A percentile compares a stretch with the other conserved stretches of the same genome.
Evolutionary conservation across 2,113 vertebrate genomes (phyloP).

Genomic region (Serinus canaria): DNA sequence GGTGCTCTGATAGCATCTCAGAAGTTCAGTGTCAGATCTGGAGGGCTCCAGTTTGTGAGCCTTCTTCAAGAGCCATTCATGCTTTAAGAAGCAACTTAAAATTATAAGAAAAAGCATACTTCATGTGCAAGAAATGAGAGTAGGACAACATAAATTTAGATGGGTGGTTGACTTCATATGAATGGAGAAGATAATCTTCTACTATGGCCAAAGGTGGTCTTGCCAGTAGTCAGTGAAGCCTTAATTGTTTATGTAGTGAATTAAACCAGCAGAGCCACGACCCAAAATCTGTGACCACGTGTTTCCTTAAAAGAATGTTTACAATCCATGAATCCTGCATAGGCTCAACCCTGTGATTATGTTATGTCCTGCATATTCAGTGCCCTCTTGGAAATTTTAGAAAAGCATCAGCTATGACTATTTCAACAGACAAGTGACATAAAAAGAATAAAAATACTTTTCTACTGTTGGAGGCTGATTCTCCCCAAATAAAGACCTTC

Average conservation of each 20-base stretch:
- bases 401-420: not conserved
- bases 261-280: not conserved
- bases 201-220: not conserved
- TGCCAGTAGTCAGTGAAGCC: not conserved
- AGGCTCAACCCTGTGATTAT: not conserved
- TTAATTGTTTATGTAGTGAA: not conserved
- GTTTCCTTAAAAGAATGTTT: not conserved
- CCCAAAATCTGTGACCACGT: not conserved
- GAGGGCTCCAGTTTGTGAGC: not conserved
- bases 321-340: not conserved
- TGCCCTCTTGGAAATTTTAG: not conserved
- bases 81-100: not conserved
- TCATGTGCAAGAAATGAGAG: not conserved
- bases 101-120: not conserved
- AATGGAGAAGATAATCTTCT: not conserved
- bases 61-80: not conserved
- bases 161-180: not conserved
- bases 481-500: not conserved
- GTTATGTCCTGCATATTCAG: not conserved
- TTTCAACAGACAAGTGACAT: not conserved
- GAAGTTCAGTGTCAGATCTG: not conserved
- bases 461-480: not conserved
- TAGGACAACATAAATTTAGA: not conserved
- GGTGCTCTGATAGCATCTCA: not conserved
- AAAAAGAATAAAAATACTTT: not conserved